These are phyloP conservation scores for Loxodonta africana DNA, from an alignment of 2,113 vertebrate genomes.

Conservation along the genomic window DNA sequence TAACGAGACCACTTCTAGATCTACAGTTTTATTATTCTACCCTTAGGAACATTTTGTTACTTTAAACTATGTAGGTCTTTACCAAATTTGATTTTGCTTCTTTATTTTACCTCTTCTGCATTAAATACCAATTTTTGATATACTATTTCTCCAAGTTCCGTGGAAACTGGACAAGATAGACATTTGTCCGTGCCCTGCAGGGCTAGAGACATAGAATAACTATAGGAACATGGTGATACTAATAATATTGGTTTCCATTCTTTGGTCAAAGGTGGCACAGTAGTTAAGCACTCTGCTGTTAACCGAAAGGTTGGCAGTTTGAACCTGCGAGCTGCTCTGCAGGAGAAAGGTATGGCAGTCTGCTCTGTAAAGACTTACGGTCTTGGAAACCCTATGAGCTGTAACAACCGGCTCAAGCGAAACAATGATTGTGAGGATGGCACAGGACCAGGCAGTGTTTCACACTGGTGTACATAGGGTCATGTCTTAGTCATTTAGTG, in stretches of 20 bases:
- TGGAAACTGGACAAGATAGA: background rate
- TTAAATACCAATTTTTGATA: conserved; percentile 25
- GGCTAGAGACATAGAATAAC: background rate
- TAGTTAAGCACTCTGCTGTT: too few relatives aligned
- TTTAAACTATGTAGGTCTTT: conserved; percentile 35
- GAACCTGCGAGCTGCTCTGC: too few relatives aligned
- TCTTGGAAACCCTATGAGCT: too few relatives aligned
- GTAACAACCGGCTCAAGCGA: too few relatives aligned
- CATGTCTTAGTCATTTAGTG: too few relatives aligned
- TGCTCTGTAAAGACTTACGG: too few relatives aligned
- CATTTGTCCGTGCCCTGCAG: background rate
- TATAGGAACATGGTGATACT: background rate
- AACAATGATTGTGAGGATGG: too few relatives aligned
- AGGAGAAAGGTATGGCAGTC: too few relatives aligned
- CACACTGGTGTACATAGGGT: too few relatives aligned
- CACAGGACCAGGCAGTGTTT: too few relatives aligned
- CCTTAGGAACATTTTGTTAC: conserved; percentile 26
- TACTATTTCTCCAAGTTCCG: background rate
- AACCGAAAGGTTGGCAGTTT: background rate
- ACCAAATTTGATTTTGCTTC: conserved; percentile 62
- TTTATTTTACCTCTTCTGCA: conserved; percentile 51
- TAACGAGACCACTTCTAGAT: background rate
- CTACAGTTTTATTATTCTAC: background rate
- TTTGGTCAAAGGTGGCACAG: background rate
- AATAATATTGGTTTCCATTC: background rate